Percentiles rank a stretch among this genome's conserved stretches.
Conservation (phyloP, 2,888 invertebrate genomes). For the Macrophya annulata region DNA sequence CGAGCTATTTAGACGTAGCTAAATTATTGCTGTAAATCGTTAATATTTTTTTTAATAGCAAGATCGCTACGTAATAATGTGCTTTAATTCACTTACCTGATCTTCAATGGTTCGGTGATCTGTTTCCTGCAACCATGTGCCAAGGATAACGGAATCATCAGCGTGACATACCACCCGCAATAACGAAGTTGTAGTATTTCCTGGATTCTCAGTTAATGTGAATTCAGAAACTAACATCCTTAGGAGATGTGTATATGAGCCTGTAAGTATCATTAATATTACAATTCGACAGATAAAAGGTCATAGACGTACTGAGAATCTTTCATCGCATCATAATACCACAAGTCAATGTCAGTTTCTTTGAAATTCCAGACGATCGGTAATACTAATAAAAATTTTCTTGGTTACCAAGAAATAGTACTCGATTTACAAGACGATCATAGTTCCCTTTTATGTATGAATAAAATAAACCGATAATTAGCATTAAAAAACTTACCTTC, state of each 20-base stretch:
- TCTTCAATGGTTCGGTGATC: conserved; percentile 98
- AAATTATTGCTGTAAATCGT: background rate
- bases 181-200: conserved; percentile 94
- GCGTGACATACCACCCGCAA: conserved; percentile 92
- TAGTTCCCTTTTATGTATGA: background rate
- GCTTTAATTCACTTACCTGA: conserved; percentile 86
- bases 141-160: conserved; percentile 94
- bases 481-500: conserved; percentile 82
- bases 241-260: conserved; percentile 92
- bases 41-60: background rate
- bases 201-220: conserved; percentile 95
- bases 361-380: background rate
- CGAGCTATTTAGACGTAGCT: background rate
- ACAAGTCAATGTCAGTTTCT: conserved; percentile 21
- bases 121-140: conserved; percentile 97
- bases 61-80: background rate
- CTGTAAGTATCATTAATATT: conserved; percentile 71
- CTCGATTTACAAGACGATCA: conserved; percentile 35
- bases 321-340: background rate
- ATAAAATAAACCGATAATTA: background rate
- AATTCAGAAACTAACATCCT: conserved; percentile 97
- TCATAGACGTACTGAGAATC: background rate
- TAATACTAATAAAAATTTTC: background rate
- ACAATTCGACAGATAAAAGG: background rate
- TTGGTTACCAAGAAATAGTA: background rate